Base-by-base conservation (phyloP, 2,797 vertebrate species). In the Rallus crepitans region DNA sequence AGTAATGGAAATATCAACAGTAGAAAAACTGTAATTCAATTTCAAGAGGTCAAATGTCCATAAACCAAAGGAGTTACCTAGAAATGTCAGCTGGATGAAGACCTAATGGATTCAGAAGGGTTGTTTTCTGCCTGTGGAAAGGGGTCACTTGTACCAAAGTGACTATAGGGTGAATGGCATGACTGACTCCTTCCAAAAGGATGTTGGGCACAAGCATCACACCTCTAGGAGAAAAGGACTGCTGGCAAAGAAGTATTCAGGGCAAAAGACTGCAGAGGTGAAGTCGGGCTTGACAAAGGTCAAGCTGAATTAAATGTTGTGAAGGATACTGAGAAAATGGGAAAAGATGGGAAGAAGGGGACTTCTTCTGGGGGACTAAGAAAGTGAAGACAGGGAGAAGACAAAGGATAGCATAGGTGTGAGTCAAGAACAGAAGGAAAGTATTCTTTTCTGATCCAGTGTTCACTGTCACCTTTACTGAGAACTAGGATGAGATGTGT, bases 1-100 rank as follows among this genome's bases (percentile, higher is more conserved):
- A 94, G 42, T 57, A 42, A 53, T 82, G 66, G 42, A 55, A 90
- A 82, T 90, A 89, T 68, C 94, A 96, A 90, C 86, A 84, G 42
- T 45, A 76, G 48, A n/a, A 92, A 82, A 56, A 39, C 47, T 89
- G 59, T 79, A 73, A 73, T 84, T 90, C 15, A 21, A 0, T 90
- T 92, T 86, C 52, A 45, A 4, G 73, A 60, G 59, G 39, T 12
- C 50, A 30, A 48, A 45, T 81, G 61, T 61, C 65, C 21, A 2
- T 65, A 86, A 89, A 59, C 47, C 63, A 40, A 72, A 95, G 55
- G 65, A 91, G 42, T 55, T 57, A 27, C 7, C 24, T 84, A 12
- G 31, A 83, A 78, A 37, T 37, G 28, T 91, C 79, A 82, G 56
- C 56, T 92, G 60, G 56, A 21, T 60, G 56, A 57, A 87, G 31